phyloP scores from a whole-genome alignment of 2,888 invertebrate genomes.

The Morinoia aosen region DNA sequence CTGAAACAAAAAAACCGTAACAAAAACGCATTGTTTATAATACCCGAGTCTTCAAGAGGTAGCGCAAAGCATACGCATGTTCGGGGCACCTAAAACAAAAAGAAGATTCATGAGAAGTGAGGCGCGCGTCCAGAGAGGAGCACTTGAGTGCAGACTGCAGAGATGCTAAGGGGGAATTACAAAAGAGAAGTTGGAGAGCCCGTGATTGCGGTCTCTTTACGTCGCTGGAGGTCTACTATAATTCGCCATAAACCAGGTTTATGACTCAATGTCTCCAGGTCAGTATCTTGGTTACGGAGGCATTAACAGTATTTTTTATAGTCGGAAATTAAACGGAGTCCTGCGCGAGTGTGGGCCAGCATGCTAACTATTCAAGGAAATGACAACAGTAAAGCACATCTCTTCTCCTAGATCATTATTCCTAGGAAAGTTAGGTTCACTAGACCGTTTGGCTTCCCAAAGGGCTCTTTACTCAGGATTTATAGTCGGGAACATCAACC shows the following conservation, averaged over 20 bases:
- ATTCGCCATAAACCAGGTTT: constrained; percentile 53
- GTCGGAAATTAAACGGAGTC: constrained; percentile 53
- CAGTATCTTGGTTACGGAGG: constrained; percentile 51
- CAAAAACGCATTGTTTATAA: neutral
- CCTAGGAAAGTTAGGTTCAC: constrained; percentile 31
- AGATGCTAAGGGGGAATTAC: constrained; percentile 45
- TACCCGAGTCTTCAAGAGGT: neutral
- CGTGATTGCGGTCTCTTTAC: constrained; percentile 53
- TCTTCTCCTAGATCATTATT: constrained; percentile 46
- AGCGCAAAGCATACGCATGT: neutral
- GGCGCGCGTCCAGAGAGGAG: neutral
- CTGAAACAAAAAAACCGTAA: neutral
- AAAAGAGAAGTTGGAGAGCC: constrained; percentile 51
- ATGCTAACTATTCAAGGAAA: constrained; percentile 49
- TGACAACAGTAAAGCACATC: constrained; percentile 50
- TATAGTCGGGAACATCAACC: constrained; percentile 16
- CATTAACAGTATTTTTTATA: constrained; percentile 53
- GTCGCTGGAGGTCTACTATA: constrained; percentile 53
- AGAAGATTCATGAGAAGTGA: neutral
- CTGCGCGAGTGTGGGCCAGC: constrained; percentile 44
- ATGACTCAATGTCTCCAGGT: constrained; percentile 51
- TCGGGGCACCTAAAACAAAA: neutral
- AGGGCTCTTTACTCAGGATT: constrained; percentile 43
- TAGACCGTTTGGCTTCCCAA: neutral
- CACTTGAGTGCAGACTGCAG: constrained; percentile 23